phyloP scores from a whole-genome alignment of 2,113 vertebrate genomes.

The Gymnocephalus cernua region DNA sequence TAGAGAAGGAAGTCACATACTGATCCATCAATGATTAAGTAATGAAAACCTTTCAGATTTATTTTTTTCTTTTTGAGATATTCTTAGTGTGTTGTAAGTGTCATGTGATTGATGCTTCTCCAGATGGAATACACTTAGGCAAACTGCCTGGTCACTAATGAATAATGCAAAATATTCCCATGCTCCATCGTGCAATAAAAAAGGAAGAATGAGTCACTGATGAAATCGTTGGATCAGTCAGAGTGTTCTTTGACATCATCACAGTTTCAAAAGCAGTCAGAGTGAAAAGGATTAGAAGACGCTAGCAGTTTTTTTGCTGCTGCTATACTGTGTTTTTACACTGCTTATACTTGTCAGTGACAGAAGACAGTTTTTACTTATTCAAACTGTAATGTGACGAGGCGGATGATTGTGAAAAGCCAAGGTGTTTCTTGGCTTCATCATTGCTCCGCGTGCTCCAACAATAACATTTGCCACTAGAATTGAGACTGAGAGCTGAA shows the following conservation, averaged over 20 bases:
- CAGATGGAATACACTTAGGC: slow-evolving; percentile 20
- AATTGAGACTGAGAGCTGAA: neutral
- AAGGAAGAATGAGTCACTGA: slow-evolving; percentile 5
- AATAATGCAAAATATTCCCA: slow-evolving; percentile 12
- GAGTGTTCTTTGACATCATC: slow-evolving; percentile 45
- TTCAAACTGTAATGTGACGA: slow-evolving; percentile 5
- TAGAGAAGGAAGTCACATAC: neutral
- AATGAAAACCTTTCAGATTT: slow-evolving; percentile 19
- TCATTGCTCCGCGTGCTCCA: slow-evolving; percentile 9
- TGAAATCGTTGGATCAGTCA: slow-evolving; percentile 49
- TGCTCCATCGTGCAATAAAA: neutral
- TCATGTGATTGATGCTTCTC: slow-evolving; percentile 8
- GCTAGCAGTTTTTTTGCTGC: neutral
- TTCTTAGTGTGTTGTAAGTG: slow-evolving; percentile 12
- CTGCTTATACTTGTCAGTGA: slow-evolving; percentile 16
- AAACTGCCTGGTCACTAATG: slow-evolving; percentile 14
- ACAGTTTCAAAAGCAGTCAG: slow-evolving; percentile 28
- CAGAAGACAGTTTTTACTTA: neutral
- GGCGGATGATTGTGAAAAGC: neutral
- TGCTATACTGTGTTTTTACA: slow-evolving; percentile 5
- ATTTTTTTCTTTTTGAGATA: neutral
- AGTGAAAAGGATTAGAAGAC: slow-evolving; percentile 29
- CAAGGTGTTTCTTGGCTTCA: neutral
- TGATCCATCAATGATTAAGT: slow-evolving; percentile 19
- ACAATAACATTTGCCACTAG: slow-evolving; percentile 1